Percentiles rank a stretch among this genome's conserved stretches.
These are phyloP conservation scores for Zeuzera pyrina DNA, from an alignment of 2,888 invertebrate genomes.

Conservation along the genomic window DNA sequence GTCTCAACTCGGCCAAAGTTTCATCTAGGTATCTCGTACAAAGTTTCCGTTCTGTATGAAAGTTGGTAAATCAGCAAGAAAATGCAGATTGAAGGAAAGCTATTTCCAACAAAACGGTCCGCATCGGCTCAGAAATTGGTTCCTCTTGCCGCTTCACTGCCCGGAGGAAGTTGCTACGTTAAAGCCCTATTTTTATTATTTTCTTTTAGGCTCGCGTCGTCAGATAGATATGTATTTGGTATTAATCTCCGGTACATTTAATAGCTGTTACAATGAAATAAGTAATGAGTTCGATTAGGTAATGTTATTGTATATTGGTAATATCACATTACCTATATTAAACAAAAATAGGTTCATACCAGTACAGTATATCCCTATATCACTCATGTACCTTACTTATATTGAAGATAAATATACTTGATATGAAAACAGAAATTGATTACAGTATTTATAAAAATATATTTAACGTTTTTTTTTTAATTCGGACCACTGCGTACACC, in stretches of 20 bases:
- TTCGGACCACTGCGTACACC: too few species aligned
- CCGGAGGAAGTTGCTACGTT: slow-evolving; percentile 60
- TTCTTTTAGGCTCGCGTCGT: slow-evolving; percentile 46
- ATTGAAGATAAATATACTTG: too few species aligned
- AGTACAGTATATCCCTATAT: too few species aligned
- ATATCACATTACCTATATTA: too few species aligned
- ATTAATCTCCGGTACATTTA: slow-evolving; percentile 44
- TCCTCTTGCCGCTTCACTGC: slow-evolving; percentile 60
- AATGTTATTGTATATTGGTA: too few species aligned
- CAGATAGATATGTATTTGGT: slow-evolving; percentile 44
- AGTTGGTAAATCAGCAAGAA: slow-evolving; percentile 73
- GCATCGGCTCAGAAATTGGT: slow-evolving; percentile 70
- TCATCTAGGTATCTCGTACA: slow-evolving; percentile 34
- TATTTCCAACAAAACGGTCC: slow-evolving; percentile 71
- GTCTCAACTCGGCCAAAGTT: slow-evolving; percentile 40
- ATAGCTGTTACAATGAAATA: too few species aligned
- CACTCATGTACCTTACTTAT: too few species aligned
- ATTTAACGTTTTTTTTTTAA: too few species aligned
- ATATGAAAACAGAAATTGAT: too few species aligned
- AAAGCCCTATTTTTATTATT: slow-evolving; percentile 67
- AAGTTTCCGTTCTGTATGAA: slow-evolving; percentile 48
- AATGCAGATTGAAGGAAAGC: slow-evolving; percentile 73
- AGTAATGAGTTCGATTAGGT: too few species aligned
- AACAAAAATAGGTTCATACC: too few species aligned
- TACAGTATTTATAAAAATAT: too few species aligned